phyloP scores from a whole-genome alignment of 1,140 invertebrate species.

The Drosophila oshimai region DNA sequence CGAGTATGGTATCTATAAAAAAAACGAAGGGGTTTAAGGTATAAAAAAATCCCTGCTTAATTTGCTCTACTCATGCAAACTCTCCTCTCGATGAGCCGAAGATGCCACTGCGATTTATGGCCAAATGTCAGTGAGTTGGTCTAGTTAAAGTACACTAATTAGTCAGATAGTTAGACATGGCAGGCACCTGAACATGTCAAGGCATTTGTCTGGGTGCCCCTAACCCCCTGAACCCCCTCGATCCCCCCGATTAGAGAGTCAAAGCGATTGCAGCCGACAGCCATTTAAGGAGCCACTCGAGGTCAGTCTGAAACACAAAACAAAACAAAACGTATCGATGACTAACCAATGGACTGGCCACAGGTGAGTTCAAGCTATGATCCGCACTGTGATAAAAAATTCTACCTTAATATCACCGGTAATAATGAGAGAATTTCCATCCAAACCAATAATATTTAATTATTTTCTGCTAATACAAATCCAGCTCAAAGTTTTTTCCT shows the following conservation, averaged over 20 bases:
- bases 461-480: too few species aligned
- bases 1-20: constrained; percentile 23
- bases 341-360: constrained; percentile 41
- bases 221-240: background rate
- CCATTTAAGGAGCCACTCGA: constrained; percentile 63
- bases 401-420: too few species aligned
- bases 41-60: constrained; percentile 13
- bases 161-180: constrained; percentile 36
- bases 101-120: constrained; percentile 17
- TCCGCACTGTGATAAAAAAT: background rate
- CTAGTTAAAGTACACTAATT: constrained; percentile 63
- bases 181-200: constrained; percentile 77
- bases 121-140: constrained; percentile 54
- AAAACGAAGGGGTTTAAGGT: background rate
- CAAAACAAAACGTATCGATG: constrained; percentile 17
- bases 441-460: too few species aligned
- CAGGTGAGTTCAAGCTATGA: constrained; percentile 41
- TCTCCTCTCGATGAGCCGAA: constrained; percentile 9
- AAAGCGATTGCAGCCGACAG: constrained; percentile 46
- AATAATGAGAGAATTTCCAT: too few species aligned
- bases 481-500: too few species aligned
- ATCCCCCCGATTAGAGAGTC: constrained; percentile 23
- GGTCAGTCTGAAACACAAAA: constrained; percentile 31
- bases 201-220: constrained; percentile 48
- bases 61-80: constrained; percentile 34